Percentiles rank a stretch among this genome's conserved stretches.
These are phyloP conservation scores for Drosophila dives DNA, from an alignment of 2,888 invertebrate genomes.

Conservation along the genomic window DNA sequence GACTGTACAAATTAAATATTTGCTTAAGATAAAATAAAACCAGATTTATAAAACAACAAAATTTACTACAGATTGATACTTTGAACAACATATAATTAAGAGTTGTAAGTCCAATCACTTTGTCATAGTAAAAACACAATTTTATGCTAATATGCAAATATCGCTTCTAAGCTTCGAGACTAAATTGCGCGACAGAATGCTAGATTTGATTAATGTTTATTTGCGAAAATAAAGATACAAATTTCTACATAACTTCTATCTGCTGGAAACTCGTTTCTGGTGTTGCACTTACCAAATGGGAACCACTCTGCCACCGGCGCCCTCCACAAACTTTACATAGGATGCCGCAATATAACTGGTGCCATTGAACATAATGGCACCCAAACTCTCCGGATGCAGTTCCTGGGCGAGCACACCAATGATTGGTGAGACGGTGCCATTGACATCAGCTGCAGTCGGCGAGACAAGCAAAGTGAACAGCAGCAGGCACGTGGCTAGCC, in stretches of 20 bases:
- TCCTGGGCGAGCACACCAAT: slow-evolving; percentile 91
- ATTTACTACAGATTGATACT: not conserved
- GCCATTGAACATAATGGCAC: slow-evolving; percentile 86
- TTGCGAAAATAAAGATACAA: not conserved
- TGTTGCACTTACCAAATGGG: slow-evolving; percentile 90
- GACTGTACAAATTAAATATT: not conserved
- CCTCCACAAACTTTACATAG: slow-evolving; percentile 95
- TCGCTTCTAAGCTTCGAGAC: not conserved
- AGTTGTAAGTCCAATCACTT: not conserved
- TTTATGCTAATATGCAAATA: not conserved
- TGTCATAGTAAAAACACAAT: not conserved
- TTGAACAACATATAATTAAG: not conserved
- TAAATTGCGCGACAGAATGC: too few relatives aligned
- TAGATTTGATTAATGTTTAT: not conserved
- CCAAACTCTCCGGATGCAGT: slow-evolving; percentile 85
- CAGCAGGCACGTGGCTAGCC: slow-evolving; percentile 5
- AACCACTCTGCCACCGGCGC: slow-evolving; percentile 94
- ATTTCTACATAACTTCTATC: not conserved
- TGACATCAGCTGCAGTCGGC: slow-evolving; percentile 6
- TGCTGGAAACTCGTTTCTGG: not conserved
- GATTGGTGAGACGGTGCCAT: slow-evolving; percentile 87
- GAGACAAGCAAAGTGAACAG: slow-evolving; percentile 1
- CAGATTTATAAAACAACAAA: not conserved
- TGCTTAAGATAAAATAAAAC: not conserved
- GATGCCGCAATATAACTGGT: slow-evolving; percentile 93